Percentiles rank a stretch among this genome's conserved stretches.
phyloP scores from a whole-genome alignment of 2,797 vertebrate genomes.

The Centropyge bicolor region DNA sequence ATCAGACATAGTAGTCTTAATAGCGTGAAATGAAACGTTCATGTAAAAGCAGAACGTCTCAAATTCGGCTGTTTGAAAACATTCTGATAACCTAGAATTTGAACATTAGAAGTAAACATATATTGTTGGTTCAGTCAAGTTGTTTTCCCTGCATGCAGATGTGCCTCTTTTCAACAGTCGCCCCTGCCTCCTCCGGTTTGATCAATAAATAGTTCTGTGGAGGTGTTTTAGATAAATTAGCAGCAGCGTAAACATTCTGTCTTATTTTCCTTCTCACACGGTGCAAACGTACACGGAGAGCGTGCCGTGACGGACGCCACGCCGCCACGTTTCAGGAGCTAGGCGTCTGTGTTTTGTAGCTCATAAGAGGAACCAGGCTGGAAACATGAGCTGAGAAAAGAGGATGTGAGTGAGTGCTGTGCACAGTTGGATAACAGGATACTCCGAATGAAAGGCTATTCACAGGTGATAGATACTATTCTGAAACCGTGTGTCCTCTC shows the following conservation, averaged over 20 bases:
- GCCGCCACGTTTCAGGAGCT: too few species aligned
- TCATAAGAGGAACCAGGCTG: conserved; percentile 20
- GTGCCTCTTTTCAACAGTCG: conserved; percentile 40
- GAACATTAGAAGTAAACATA: conserved; percentile 4
- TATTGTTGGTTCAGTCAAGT: conserved; percentile 1
- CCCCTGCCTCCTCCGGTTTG: conserved; percentile 64
- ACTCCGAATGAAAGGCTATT: conserved; percentile 14
- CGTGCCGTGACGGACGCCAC: too few species aligned
- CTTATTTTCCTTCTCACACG: conserved; percentile 26
- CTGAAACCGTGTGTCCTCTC: not conserved
- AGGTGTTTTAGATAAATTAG: conserved; percentile 76
- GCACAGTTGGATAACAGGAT: conserved; percentile 33
- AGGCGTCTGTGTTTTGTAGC: conserved; percentile 16
- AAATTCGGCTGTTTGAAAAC: not conserved
- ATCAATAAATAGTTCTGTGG: conserved; percentile 78
- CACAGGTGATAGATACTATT: conserved; percentile 16
- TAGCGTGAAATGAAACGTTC: not conserved
- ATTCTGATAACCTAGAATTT: not conserved
- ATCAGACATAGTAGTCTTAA: too few species aligned
- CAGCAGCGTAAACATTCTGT: conserved; percentile 29
- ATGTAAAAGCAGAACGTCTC: not conserved
- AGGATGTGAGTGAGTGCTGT: conserved; percentile 28
- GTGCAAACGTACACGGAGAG: not conserved
- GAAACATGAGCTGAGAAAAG: conserved; percentile 29
- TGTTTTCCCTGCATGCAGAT: conserved; percentile 27